These are phyloP conservation scores for Drosophila virilis DNA, from an alignment of 1,140 invertebrate genomes.

Conservation along the genomic window DNA sequence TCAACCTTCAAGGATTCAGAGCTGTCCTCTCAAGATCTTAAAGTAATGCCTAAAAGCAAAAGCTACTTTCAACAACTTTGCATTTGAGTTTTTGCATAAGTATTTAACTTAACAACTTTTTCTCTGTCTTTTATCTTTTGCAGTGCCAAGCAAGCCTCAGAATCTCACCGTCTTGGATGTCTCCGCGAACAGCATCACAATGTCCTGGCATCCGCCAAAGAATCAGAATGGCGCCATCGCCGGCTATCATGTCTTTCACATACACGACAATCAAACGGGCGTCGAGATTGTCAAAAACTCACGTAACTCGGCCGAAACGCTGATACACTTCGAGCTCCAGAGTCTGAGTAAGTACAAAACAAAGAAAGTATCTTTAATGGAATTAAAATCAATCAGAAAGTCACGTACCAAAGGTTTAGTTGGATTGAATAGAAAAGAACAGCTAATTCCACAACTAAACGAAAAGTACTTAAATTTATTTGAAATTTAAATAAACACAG, in stretches of 20 bases:
- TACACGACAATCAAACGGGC: constrained; percentile 88
- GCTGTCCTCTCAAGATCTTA: constrained; percentile 5
- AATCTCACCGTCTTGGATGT: constrained; percentile 91
- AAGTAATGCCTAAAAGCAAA: constrained; percentile 15
- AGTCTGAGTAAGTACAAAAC: constrained; percentile 87
- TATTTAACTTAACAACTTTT: constrained; percentile 42
- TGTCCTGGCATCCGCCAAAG: constrained; percentile 92
- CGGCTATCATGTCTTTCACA: constrained; percentile 90
- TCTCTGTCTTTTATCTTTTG: constrained; percentile 57
- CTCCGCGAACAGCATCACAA: constrained; percentile 90
- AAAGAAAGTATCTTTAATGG: neutral
- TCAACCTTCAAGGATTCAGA: neutral
- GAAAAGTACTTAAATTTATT: no score
- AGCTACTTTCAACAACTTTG: constrained; percentile 15
- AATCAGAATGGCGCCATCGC: constrained; percentile 89
- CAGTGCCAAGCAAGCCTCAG: constrained; percentile 92
- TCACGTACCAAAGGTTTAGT: no score
- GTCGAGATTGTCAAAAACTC: constrained; percentile 86
- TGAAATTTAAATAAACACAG: no score
- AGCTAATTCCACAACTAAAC: no score
- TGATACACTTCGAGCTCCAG: constrained; percentile 86
- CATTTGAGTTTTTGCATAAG: constrained; percentile 16
- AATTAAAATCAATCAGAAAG: no score
- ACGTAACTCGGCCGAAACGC: constrained; percentile 82
- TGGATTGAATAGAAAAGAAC: no score